Conservation (phyloP, 2,797 vertebrate genomes). For the Cephalopachus bancanus region DNA sequence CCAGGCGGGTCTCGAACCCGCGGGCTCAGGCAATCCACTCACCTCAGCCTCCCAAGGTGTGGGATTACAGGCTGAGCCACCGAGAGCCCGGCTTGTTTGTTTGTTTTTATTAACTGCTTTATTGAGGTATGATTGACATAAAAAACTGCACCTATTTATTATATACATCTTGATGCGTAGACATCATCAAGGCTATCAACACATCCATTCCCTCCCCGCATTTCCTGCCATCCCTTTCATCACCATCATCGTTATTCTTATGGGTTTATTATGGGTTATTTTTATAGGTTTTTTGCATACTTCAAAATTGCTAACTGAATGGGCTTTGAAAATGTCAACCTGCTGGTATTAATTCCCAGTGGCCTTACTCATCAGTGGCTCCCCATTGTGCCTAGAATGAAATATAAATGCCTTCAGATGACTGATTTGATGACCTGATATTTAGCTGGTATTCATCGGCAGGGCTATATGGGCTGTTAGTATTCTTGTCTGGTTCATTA, state of each 20-base stretch:
- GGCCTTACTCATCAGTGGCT: constrained; percentile 55
- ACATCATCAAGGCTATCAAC: neutral
- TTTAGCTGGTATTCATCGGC: neutral
- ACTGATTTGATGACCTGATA: constrained; percentile 39
- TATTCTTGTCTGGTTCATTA: neutral
- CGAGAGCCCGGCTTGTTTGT: too few relatives aligned
- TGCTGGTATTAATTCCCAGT: constrained; percentile 36
- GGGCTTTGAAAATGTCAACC: constrained; percentile 47
- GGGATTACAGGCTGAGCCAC: too few relatives aligned
- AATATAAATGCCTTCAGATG: constrained; percentile 55
- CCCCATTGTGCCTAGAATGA: constrained; percentile 29
- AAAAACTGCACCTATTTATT: neutral
- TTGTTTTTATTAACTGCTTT: too few relatives aligned
- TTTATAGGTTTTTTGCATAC: neutral
- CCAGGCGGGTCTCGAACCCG: too few relatives aligned
- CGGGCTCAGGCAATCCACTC: too few relatives aligned
- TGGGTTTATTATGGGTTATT: neutral
- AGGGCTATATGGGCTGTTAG: neutral
- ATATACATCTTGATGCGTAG: neutral
- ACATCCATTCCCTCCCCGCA: too few relatives aligned
- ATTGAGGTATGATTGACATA: neutral
- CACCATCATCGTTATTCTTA: neutral
- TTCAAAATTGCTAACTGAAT: constrained; percentile 53
- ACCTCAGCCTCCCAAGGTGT: too few relatives aligned
- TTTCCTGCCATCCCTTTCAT: neutral